Conservation (phyloP, 2,113 vertebrate genomes). For the Apodemus sylvaticus region DNA sequence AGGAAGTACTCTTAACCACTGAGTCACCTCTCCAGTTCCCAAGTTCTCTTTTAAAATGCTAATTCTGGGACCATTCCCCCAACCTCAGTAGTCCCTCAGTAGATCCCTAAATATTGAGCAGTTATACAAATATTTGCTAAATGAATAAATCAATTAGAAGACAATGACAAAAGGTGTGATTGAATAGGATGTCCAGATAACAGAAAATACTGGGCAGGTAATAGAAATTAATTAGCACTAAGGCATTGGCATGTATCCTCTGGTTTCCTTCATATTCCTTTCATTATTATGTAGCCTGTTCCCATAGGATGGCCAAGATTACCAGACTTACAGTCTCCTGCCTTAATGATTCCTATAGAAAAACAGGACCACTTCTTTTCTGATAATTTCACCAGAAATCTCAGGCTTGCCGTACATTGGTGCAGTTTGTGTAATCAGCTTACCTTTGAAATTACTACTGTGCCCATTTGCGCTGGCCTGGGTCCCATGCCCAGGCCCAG, state of each 20-base stretch:
- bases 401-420: neutral
- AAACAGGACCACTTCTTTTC: neutral
- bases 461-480: neutral
- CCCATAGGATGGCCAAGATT: neutral
- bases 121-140: slow-evolving; percentile 4
- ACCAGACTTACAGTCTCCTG: neutral
- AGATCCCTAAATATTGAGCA: neutral
- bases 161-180: neutral
- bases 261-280: neutral
- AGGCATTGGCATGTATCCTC: neutral
- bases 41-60: neutral
- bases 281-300: neutral
- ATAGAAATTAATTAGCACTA: neutral
- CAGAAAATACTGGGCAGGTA: neutral
- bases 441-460: neutral
- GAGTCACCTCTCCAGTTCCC: neutral
- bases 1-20: neutral
- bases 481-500: neutral
- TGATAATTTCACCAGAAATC: neutral
- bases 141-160: neutral
- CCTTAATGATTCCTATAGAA: neutral
- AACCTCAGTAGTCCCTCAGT: neutral
- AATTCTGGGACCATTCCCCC: neutral
- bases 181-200: neutral
- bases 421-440: neutral